phyloP scores from a whole-genome alignment of 2,797 vertebrate genomes.

The Astyanax mexicanus region DNA sequence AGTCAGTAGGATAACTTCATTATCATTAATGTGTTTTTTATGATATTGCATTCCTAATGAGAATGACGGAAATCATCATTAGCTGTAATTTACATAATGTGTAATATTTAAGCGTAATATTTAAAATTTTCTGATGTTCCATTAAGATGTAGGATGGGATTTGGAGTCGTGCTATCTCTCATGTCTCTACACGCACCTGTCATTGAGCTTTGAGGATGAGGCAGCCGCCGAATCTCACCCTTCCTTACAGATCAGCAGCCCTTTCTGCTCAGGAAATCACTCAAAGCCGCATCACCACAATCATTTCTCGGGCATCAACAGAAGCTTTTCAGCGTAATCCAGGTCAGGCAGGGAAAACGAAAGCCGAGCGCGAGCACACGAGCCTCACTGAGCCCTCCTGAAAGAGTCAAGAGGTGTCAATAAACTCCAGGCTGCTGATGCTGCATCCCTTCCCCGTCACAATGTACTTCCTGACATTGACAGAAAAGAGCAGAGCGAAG shows the following conservation, averaged over 20 bases:
- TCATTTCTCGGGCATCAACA: conserved; percentile 2
- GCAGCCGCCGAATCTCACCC: conserved; percentile 22
- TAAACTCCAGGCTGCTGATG: conserved; percentile 72
- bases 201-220: conserved; percentile 14
- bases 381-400: conserved; percentile 54
- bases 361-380: conserved; percentile 49
- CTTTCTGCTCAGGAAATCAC: neutral
- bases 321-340: conserved; percentile 19
- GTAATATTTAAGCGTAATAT: neutral
- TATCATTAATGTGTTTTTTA: too few species aligned
- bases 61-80: too few species aligned
- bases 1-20: too few species aligned
- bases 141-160: neutral
- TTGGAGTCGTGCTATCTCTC: neutral
- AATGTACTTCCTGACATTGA: conserved; percentile 56
- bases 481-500: conserved; percentile 55
- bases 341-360: conserved; percentile 18
- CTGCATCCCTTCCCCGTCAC: conserved; percentile 39
- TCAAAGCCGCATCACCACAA: neutral
- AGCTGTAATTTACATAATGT: neutral
- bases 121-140: neutral
- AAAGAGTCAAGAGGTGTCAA: conserved; percentile 62
- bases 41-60: too few species aligned
- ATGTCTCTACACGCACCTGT: conserved; percentile 16
- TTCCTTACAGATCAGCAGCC: conserved; percentile 20